Evolutionary conservation across 2,113 vertebrate genomes (phyloP).

Genomic region (Isichthys henryi): DNA sequence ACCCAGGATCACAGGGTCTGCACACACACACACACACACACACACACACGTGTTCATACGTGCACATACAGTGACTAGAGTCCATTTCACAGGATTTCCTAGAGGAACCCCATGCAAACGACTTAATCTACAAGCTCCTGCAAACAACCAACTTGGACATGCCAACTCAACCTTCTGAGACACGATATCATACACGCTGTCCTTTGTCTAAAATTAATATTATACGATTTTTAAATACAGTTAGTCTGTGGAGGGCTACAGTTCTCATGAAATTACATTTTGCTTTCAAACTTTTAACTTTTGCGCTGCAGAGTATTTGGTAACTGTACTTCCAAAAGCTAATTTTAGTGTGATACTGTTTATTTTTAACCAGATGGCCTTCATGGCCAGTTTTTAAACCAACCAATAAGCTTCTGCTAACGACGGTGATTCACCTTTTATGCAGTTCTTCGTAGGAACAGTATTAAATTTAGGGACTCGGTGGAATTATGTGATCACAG

Average conservation of each 20-base stretch:
- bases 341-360: slow-evolving; percentile 15
- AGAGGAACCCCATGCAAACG: not conserved
- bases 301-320: not conserved
- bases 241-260: not conserved
- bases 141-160: not conserved
- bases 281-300: not conserved
- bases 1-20: not conserved
- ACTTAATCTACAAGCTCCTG: not conserved
- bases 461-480: not conserved
- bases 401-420: slow-evolving; percentile 8
- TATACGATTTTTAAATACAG: not conserved
- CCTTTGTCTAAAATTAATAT: not conserved
- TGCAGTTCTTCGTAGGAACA: not conserved
- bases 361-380: slow-evolving; percentile 33
- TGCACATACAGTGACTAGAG: not conserved
- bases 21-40: not conserved
- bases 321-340: not conserved
- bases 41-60: not conserved
- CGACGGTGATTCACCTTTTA: not conserved
- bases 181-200: not conserved
- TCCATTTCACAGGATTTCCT: not conserved
- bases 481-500: not conserved
- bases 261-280: not conserved
- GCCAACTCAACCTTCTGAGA: not conserved
- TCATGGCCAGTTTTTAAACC: slow-evolving; percentile 19